These are phyloP conservation scores for Sakesphorus luctuosus DNA, from an alignment of 2,113 vertebrate genomes.

Conservation along the genomic window DNA sequence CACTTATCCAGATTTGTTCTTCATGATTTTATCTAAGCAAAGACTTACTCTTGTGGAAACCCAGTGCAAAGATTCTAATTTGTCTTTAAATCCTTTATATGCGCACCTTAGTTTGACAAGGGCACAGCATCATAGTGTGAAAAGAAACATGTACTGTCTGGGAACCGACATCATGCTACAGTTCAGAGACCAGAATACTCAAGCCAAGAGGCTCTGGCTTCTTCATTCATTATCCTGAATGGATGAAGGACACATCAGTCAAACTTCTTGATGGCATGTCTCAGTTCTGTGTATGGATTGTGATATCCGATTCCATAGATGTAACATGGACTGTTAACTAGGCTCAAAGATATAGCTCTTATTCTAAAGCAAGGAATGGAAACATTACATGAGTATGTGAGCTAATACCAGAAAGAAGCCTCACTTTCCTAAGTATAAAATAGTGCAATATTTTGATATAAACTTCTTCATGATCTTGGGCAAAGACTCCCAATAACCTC, in stretches of 20 bases:
- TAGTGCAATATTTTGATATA: neutral
- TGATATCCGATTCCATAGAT: neutral
- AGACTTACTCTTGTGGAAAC: neutral
- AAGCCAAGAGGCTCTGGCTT: neutral
- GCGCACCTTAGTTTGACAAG: neutral
- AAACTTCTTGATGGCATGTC: neutral
- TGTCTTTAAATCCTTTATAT: neutral
- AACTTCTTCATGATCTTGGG: neutral
- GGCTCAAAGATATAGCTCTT: neutral
- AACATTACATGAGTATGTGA: neutral
- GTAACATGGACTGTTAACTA: neutral
- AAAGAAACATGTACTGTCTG: neutral
- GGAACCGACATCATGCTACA: neutral
- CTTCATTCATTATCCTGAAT: neutral
- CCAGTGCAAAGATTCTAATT: neutral
- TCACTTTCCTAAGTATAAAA: neutral
- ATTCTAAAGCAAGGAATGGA: neutral
- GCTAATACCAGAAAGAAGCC: neutral
- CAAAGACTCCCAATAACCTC: neutral
- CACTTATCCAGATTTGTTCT: neutral
- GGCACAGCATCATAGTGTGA: neutral
- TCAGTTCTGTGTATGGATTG: neutral
- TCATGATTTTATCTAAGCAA: neutral
- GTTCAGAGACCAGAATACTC: neutral
- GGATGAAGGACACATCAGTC: neutral